A percentile compares a stretch with the other conserved stretches of the same genome.
Evolutionary conservation across 2,113 vertebrate species (phyloP).

Genomic region (Pteropus alecto): DNA sequence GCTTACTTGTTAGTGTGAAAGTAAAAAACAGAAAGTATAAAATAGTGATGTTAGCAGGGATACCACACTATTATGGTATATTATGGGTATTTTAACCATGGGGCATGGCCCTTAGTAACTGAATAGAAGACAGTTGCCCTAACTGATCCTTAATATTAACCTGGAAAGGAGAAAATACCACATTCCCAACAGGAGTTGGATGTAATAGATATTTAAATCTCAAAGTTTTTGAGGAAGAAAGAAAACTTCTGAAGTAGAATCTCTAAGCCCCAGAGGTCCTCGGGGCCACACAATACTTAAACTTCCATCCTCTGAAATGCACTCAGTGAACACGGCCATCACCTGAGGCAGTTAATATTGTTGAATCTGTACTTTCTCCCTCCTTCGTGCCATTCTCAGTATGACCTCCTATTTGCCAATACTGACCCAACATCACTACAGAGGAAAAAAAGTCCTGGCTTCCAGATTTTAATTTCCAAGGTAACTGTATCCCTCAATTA

Average conservation of each 20-base stretch:
- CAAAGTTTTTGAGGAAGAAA: background rate
- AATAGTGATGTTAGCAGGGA: background rate
- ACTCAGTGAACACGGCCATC: background rate
- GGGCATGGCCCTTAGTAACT: background rate
- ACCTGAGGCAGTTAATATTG: background rate
- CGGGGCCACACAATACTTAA: background rate
- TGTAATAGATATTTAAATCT: background rate
- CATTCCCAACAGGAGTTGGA: background rate
- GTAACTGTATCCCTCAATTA: conserved; percentile 2
- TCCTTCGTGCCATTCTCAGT: background rate
- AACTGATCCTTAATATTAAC: background rate
- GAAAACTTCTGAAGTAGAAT: background rate
- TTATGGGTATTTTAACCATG: background rate
- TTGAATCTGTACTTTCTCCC: background rate
- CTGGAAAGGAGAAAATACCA: background rate
- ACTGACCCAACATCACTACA: background rate
- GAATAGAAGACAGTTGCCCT: background rate
- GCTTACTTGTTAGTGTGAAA: background rate
- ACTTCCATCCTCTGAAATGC: background rate
- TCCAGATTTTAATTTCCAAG: conserved; percentile 61
- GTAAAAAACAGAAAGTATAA: background rate
- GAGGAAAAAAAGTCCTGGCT: conserved; percentile 35
- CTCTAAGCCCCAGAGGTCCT: background rate
- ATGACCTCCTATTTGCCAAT: background rate
- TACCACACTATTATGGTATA: background rate